These are phyloP conservation scores for Corythucha ciliata DNA, from an alignment of 2,888 invertebrate genomes.

Conservation along the genomic window DNA sequence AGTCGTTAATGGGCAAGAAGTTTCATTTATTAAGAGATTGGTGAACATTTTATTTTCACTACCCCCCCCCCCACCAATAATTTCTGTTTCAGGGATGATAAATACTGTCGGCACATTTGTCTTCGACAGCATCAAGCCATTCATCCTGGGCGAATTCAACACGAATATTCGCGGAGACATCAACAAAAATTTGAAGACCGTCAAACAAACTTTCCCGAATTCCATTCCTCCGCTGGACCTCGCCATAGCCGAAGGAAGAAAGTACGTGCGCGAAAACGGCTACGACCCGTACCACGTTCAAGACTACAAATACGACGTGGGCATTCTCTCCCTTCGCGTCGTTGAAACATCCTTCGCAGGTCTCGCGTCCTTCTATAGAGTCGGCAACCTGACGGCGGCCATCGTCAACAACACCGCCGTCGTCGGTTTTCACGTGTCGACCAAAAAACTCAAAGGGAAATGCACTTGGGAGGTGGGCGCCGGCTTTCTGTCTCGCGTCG, in stretches of 20 bases:
- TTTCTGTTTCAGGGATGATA: conserved; percentile 46
- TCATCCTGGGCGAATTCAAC: conserved; percentile 68
- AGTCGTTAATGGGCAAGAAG: background rate
- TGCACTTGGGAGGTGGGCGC: conserved; percentile 70
- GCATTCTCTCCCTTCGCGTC: conserved; percentile 55
- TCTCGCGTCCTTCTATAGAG: conserved; percentile 68
- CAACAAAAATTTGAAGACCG: conserved; percentile 49
- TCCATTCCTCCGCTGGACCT: conserved; percentile 79
- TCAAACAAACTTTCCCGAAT: conserved; percentile 65
- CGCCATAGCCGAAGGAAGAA: conserved; percentile 64
- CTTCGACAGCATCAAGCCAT: conserved; percentile 80
- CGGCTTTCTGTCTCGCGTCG: conserved; percentile 58
- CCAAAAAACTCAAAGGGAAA: conserved; percentile 65
- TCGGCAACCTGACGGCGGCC: conserved; percentile 63
- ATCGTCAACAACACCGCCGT: conserved; percentile 60
- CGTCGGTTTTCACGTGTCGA: conserved; percentile 63
- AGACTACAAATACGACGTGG: conserved; percentile 60
- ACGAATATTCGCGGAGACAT: conserved; percentile 62
- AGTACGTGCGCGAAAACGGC: conserved; percentile 52
- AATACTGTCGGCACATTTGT: conserved; percentile 73
- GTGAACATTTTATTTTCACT: background rate
- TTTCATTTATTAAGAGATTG: background rate
- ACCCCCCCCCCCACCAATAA: too few relatives aligned
- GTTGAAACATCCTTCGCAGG: conserved; percentile 70
- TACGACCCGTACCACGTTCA: conserved; percentile 68